Conservation (phyloP, 2,888 invertebrate species). For the Luffia ferchaultella region DNA sequence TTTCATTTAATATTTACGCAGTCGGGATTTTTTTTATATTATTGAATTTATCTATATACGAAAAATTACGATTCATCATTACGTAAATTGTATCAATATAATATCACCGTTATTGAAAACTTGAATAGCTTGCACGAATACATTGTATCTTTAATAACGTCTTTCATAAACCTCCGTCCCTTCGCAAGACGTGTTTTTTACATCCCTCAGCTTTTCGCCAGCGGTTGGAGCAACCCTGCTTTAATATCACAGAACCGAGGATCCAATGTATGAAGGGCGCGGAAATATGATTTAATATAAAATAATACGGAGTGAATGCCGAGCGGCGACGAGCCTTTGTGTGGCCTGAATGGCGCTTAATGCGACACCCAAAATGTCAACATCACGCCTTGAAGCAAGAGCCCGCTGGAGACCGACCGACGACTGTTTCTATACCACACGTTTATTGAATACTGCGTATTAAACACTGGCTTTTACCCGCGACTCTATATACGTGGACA, state of each 20-base stretch:
- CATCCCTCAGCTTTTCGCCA: not conserved
- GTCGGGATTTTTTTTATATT: no score
- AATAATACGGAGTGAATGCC: not conserved
- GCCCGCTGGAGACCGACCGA: not conserved
- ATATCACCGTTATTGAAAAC: not conserved
- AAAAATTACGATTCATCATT: no score
- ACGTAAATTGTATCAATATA: no score
- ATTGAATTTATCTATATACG: no score
- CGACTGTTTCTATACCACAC: no score
- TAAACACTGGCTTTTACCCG: no score
- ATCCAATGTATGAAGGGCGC: not conserved
- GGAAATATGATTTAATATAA: not conserved
- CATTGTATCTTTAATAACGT: not conserved
- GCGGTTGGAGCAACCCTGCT: not conserved
- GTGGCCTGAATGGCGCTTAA: not conserved
- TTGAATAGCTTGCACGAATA: not conserved
- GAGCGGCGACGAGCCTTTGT: not conserved
- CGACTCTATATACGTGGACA: no score
- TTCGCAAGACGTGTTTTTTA: not conserved
- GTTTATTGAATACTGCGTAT: no score
- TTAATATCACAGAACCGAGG: not conserved
- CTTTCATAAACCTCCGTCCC: not conserved
- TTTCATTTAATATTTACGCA: no score
- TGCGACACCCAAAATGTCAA: not conserved
- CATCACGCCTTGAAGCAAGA: not conserved